These are phyloP conservation scores for Eriosoma lanigerum DNA, from an alignment of 1,140 invertebrate species.

Conservation along the genomic window DNA sequence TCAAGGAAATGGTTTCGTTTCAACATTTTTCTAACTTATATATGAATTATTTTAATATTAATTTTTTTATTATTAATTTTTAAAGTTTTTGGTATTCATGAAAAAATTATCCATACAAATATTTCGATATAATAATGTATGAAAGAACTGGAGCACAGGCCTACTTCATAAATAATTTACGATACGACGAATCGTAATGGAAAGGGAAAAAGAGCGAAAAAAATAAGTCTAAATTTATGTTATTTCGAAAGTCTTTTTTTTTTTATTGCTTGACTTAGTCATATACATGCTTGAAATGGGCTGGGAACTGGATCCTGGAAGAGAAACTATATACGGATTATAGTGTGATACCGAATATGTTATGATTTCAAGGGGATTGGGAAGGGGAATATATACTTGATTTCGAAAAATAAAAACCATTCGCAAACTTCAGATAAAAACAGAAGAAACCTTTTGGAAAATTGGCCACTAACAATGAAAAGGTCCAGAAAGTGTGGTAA, in stretches of 20 bases:
- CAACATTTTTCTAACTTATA: too few relatives aligned
- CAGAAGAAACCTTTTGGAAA: background rate
- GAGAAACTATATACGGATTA: background rate
- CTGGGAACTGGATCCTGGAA: background rate
- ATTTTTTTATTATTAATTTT: too few relatives aligned
- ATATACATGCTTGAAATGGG: background rate
- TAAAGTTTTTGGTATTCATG: too few relatives aligned
- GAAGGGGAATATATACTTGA: background rate
- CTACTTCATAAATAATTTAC: background rate
- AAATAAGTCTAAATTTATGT: constrained; percentile 5
- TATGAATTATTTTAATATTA: too few relatives aligned
- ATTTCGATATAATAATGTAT: too few relatives aligned
- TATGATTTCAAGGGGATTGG: background rate
- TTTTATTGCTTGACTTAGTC: background rate
- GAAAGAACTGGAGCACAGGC: background rate
- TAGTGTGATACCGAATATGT: background rate
- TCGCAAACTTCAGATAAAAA: background rate
- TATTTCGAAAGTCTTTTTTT: background rate
- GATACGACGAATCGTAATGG: background rate
- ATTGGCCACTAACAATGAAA: background rate
- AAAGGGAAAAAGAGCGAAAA: background rate
- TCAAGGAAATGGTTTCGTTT: too few relatives aligned
- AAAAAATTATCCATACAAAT: too few relatives aligned
- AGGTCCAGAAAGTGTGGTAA: background rate
- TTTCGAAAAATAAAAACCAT: background rate